phyloP scores from a whole-genome alignment of 2,888 invertebrate genomes.

The Cacoxenus indagator region DNA sequence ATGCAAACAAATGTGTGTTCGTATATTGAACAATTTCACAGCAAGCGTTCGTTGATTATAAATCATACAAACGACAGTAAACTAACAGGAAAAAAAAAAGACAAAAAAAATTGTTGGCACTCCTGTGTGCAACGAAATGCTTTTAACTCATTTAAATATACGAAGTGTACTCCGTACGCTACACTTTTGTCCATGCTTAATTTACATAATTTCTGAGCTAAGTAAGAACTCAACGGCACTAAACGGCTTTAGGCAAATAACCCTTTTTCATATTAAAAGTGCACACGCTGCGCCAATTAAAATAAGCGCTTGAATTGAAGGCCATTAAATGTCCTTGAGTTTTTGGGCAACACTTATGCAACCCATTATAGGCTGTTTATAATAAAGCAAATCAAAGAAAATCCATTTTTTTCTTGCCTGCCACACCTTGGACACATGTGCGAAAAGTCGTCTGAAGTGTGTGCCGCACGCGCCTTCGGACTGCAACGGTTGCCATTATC shows the following conservation, averaged over 20 bases:
- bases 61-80: not conserved
- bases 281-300: too few species aligned
- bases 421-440: not conserved
- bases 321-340: not conserved
- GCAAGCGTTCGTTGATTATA: not conserved
- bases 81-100: not conserved
- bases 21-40: slow-evolving; percentile 9
- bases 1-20: not conserved
- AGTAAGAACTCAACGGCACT: too few species aligned
- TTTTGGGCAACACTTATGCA: not conserved
- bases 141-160: not conserved
- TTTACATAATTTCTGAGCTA: not conserved
- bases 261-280: too few species aligned
- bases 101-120: not conserved
- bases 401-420: not conserved
- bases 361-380: too few species aligned
- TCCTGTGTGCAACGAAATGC: not conserved
- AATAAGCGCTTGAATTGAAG: not conserved
- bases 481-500: not conserved
- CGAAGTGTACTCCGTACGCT: not conserved
- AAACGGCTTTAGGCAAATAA: too few species aligned
- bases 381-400: not conserved
- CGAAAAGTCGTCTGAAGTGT: not conserved
- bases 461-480: not conserved
- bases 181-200: not conserved